Base-by-base conservation (phyloP, 2,888 invertebrate species). In the Malachius bipustulatus region DNA sequence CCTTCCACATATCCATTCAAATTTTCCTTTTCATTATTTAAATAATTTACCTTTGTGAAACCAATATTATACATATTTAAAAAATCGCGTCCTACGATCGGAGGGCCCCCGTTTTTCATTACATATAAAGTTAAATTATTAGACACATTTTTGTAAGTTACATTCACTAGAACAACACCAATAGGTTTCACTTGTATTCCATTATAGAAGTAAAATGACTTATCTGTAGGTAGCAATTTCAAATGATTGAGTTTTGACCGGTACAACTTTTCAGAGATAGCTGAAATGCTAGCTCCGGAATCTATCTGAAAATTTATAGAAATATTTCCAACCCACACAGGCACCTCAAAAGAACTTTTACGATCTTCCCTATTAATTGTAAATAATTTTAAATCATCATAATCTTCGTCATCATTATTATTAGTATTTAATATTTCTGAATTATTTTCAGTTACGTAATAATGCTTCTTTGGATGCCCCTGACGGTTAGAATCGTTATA, bases 231-330 rank as follows among this genome's bases (percentile, higher is more conserved):
- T 16, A 16, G 11, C 13, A 35, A 11, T 4, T 13, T 28, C 16
- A 16, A 30, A 9, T 13, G 11, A 13, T 11, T 16, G 14, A 37
- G 35, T 19, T 35, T 12, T 29, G 29, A 10, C 10, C 19, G 12
- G 30, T 29, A 37, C n/a, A 35, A 16, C 15, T 28, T 19, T 24
- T 37, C 34, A 9, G 37, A 37, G 24, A 37, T 34, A 11, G 12
- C 30, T 11, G 35, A 32, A 4, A 35, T 33, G 9, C 38, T 38
- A 9, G 35, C 32, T 16, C 35, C 35, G 12, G 39, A 26, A 37
- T 37, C 37, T n/a, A n/a, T n/a, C n/a, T n/a, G n/a, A n/a, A n/a
- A n/a, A n/a, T n/a, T n/a, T n/a, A n/a, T n/a, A n/a, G n/a, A n/a
- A n/a, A n/a, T n/a, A n/a, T n/a, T n/a, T n/a, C n/a, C n/a, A n/a